A percentile compares a stretch with the other conserved stretches of the same genome.
These are phyloP conservation scores for Branchellion lobata DNA, from an alignment of 2,888 invertebrate genomes.

Conservation along the genomic window DNA sequence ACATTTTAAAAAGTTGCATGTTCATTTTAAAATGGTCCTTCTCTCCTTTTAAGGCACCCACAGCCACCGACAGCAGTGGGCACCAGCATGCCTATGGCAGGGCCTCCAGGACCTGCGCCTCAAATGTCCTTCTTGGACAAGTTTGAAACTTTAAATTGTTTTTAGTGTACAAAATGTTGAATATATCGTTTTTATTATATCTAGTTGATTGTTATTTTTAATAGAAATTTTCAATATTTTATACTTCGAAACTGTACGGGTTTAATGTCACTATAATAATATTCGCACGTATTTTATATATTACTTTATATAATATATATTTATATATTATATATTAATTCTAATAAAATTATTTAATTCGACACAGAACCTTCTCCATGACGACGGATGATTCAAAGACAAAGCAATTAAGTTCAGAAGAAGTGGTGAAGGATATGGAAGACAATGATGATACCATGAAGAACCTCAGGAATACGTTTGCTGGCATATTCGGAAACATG, in stretches of 20 bases:
- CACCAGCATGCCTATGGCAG: slow-evolving; percentile 44
- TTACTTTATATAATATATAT: too few relatives aligned
- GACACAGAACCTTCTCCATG: not conserved
- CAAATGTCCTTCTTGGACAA: slow-evolving; percentile 23
- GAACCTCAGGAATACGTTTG: slow-evolving; percentile 94
- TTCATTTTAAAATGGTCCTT: too few relatives aligned
- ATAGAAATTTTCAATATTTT: too few relatives aligned
- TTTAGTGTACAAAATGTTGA: too few relatives aligned
- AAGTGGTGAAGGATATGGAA: slow-evolving; percentile 69
- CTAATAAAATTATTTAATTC: not conserved
- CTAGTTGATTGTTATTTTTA: too few relatives aligned
- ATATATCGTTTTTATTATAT: too few relatives aligned
- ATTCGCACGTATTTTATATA: too few relatives aligned
- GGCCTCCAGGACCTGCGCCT: slow-evolving; percentile 41
- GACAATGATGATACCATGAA: slow-evolving; percentile 93
- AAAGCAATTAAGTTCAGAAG: slow-evolving; percentile 50
- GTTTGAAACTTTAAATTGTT: not conserved
- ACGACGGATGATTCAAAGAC: slow-evolving; percentile 26
- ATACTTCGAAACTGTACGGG: too few relatives aligned
- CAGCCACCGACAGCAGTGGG: slow-evolving; percentile 55
- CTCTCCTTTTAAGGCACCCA: slow-evolving; percentile 56
- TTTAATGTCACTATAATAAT: too few relatives aligned
- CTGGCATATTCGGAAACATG: slow-evolving; percentile 90
- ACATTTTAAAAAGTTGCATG: too few relatives aligned
- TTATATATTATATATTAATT: too few relatives aligned